Evolutionary conservation across 1,140 invertebrate genomes (phyloP).

Genomic region (Drosophila grimshawi): DNA sequence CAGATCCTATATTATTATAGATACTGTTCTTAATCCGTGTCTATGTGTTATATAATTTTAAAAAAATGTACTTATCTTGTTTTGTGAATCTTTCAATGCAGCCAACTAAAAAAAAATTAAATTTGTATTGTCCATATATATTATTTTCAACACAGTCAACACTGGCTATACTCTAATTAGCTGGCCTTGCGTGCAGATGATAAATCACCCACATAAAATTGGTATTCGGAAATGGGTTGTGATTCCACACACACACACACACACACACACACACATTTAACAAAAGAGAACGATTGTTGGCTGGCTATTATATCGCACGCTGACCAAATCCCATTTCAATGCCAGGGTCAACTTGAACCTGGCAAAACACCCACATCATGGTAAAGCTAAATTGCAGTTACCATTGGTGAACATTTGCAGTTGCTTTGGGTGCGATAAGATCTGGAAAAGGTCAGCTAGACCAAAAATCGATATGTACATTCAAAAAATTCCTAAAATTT

Average conservation of each 20-base stretch:
- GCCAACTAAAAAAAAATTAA: neutral
- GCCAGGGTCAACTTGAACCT: constrained; percentile 21
- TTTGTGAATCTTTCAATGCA: neutral
- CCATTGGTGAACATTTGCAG: constrained; percentile 52
- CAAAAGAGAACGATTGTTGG: neutral
- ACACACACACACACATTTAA: neutral
- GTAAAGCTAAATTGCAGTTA: neutral
- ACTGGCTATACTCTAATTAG: constrained; percentile 8
- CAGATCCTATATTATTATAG: neutral
- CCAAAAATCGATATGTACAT: constrained; percentile 23
- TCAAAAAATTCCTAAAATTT: constrained; percentile 18
- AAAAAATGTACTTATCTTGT: neutral
- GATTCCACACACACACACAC: constrained; percentile 1
- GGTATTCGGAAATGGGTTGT: constrained; percentile 15
- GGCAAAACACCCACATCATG: neutral
- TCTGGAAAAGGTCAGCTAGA: constrained; percentile 31
- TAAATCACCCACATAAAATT: constrained; percentile 11
- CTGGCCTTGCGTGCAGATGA: constrained; percentile 15
- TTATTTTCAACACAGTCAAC: constrained; percentile 2
- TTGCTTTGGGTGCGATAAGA: constrained; percentile 59
- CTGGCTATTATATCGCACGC: constrained; percentile 27
- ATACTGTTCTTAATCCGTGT: too few relatives aligned
- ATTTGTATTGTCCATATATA: neutral
- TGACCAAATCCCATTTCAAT: constrained; percentile 38
- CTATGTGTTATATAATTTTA: neutral